Conservation (phyloP, 2,797 vertebrate genomes). For the Passerculus sandwichensis region DNA sequence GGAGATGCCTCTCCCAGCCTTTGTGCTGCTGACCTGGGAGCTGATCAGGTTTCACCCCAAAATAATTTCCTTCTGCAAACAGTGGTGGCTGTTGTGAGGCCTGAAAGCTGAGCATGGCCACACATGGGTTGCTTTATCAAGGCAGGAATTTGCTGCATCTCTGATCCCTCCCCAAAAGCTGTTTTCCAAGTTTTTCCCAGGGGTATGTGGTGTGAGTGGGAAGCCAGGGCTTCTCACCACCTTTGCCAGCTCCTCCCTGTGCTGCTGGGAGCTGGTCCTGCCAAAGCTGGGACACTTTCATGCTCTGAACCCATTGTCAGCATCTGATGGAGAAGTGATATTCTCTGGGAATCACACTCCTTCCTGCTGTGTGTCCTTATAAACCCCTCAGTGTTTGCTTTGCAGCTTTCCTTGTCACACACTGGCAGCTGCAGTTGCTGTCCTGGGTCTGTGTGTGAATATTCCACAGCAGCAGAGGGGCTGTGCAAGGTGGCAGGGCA, state of each 20-base stretch:
- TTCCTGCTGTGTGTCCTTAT: not conserved
- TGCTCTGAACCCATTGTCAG: not conserved
- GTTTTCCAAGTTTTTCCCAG: not conserved
- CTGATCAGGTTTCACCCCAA: constrained; percentile 11
- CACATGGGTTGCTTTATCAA: not conserved
- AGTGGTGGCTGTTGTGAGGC: not conserved
- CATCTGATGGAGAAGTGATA: not conserved
- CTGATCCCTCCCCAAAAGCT: not conserved
- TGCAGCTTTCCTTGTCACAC: not conserved
- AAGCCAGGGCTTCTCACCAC: not conserved
- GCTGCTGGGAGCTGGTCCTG: not conserved
- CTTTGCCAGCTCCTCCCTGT: not conserved
- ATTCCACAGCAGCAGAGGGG: not conserved
- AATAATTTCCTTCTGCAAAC: constrained; percentile 56
- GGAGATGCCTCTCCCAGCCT: not conserved
- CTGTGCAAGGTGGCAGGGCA: not conserved
- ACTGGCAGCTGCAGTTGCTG: not conserved
- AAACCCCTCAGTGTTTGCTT: not conserved
- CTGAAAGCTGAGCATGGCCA: constrained; percentile 26
- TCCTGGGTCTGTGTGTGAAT: accelerated
- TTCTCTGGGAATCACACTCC: not conserved
- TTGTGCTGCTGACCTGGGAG: not conserved
- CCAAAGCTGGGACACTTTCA: not conserved
- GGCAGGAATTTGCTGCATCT: not conserved
- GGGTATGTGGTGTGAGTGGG: not conserved